These are phyloP conservation scores for Megastigmus dorsalis DNA, from an alignment of 2,888 invertebrate genomes.

Conservation along the genomic window DNA sequence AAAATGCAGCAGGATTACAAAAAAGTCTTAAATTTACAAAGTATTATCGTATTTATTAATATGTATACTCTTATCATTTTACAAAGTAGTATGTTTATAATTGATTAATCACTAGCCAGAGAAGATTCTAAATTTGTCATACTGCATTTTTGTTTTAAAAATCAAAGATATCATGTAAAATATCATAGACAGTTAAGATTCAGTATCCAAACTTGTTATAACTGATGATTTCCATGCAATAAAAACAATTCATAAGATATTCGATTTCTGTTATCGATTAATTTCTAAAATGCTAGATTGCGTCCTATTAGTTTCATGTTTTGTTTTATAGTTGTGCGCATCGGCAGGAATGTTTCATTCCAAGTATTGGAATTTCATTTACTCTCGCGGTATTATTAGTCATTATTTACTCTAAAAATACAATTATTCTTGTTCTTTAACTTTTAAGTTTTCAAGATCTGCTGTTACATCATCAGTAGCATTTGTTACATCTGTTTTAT, in stretches of 20 bases:
- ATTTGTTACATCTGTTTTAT: conserved; percentile 54
- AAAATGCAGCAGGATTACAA: conserved; percentile 14
- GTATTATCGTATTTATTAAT: conserved; percentile 48
- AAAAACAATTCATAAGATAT: conserved; percentile 41
- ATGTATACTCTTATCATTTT: conserved; percentile 42
- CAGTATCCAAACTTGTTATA: conserved; percentile 51
- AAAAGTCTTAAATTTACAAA: conserved; percentile 42
- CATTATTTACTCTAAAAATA: conserved; percentile 34
- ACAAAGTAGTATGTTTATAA: conserved; percentile 38
- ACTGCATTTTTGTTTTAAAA: conserved; percentile 57
- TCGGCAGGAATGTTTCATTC: conserved; percentile 57
- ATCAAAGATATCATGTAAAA: conserved; percentile 63
- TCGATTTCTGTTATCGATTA: conserved; percentile 27
- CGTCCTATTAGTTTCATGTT: conserved; percentile 6
- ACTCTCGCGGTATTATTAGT: conserved; percentile 38
- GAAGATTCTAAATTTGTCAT: conserved; percentile 38
- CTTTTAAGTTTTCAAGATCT: conserved; percentile 78
- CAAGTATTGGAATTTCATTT: conserved; percentile 41
- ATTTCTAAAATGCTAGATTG: conserved; percentile 37
- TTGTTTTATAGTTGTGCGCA: conserved; percentile 40
- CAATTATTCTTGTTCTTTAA: conserved; percentile 71
- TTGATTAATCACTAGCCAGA: conserved; percentile 41
- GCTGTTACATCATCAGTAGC: conserved; percentile 77
- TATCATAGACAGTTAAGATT: conserved; percentile 59
- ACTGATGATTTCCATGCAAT: conserved; percentile 49